A percentile compares a stretch with the other conserved stretches of the same genome.
phyloP scores from a whole-genome alignment of 2,797 vertebrate species.

The Scarus forsteni region DNA sequence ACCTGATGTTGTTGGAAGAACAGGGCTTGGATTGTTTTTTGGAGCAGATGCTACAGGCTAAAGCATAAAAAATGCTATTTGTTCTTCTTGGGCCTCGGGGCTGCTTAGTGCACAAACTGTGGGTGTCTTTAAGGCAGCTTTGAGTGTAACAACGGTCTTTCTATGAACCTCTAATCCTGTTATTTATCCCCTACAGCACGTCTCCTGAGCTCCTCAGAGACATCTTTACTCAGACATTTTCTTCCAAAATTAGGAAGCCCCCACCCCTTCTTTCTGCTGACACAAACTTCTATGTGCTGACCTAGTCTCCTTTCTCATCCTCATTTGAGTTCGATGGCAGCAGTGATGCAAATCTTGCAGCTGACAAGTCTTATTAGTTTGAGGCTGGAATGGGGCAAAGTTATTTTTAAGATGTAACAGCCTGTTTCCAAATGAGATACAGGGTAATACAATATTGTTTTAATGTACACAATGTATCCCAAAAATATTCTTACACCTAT shows the following conservation, averaged over 20 bases:
- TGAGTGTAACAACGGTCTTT: slow-evolving; percentile 7
- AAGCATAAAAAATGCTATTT: slow-evolving; percentile 32
- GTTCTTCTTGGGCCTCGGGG: slow-evolving; percentile 29
- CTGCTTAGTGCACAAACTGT: slow-evolving; percentile 16
- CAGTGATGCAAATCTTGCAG: slow-evolving; percentile 44
- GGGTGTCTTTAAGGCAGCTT: slow-evolving; percentile 6
- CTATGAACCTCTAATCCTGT: slow-evolving; percentile 10
- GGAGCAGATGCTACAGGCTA: slow-evolving; percentile 21
- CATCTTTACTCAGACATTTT: not conserved
- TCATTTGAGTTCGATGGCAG: slow-evolving; percentile 38
- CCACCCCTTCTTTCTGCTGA: slow-evolving; percentile 36
- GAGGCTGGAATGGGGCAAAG: no score
- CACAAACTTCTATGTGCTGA: slow-evolving; percentile 41
- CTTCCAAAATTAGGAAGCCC: slow-evolving; percentile 5
- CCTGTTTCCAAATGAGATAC: no score
- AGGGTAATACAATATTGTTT: no score
- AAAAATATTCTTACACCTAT: no score
- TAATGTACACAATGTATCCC: no score
- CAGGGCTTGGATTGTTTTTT: slow-evolving; percentile 20
- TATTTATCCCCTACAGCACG: slow-evolving; percentile 5
- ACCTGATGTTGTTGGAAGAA: slow-evolving; percentile 36
- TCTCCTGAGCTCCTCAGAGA: slow-evolving; percentile 13
- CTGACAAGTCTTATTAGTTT: slow-evolving; percentile 9
- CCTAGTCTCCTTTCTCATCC: slow-evolving; percentile 21
- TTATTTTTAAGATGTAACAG: no score